A percentile compares a stretch with the other conserved stretches of the same genome.
phyloP scores from a whole-genome alignment of 2,888 invertebrate genomes.

The Callinectes sapidus region DNA sequence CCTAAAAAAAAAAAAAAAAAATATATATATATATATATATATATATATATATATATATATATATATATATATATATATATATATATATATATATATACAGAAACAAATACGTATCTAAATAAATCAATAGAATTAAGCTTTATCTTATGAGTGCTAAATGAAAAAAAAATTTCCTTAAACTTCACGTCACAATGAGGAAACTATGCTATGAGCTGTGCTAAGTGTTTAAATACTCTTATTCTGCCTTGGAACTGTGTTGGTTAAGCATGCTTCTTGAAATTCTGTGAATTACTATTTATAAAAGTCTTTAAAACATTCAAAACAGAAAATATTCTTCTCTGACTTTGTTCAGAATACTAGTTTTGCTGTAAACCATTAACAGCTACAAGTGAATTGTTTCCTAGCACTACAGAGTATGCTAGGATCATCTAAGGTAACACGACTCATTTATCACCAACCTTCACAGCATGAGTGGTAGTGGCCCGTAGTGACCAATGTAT shows the following conservation, averaged over 20 bases:
- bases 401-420: background rate
- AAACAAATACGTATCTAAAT: background rate
- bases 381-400: background rate
- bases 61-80: constrained; percentile 39
- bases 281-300: background rate
- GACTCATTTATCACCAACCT: background rate
- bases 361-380: background rate
- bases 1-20: background rate
- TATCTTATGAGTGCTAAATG: background rate
- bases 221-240: background rate
- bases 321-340: background rate
- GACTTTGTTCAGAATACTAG: background rate
- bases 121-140: background rate
- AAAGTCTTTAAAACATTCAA: background rate
- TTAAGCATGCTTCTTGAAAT: constrained; percentile 5
- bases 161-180: background rate
- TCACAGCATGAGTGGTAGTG: constrained; percentile 52
- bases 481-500: constrained; percentile 30
- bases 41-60: constrained; percentile 41
- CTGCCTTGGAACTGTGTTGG: background rate
- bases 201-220: background rate
- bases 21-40: constrained; percentile 38
- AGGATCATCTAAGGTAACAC: background rate
- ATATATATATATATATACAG: background rate
- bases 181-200: background rate